phyloP scores from a whole-genome alignment of 2,797 vertebrate genomes.

The Lycodopsis pacificus region DNA sequence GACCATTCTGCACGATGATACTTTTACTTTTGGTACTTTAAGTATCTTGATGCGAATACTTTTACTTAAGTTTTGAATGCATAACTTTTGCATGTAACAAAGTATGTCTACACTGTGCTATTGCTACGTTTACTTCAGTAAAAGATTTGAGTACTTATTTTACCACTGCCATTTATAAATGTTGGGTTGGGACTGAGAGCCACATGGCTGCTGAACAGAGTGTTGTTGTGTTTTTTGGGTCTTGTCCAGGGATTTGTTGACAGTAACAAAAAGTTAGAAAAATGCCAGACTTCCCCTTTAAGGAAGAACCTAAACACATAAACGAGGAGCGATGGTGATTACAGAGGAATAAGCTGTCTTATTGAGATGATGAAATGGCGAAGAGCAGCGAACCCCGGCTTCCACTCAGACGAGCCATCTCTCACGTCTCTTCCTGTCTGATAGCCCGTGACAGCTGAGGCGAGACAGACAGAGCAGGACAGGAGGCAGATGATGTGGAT shows the following conservation, averaged over 20 bases:
- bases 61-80: not conserved
- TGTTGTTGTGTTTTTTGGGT: not conserved
- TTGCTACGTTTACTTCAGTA: not conserved
- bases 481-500: constrained; percentile 64
- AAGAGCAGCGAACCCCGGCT: constrained; percentile 33
- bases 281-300: not conserved
- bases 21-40: not conserved
- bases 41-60: not conserved
- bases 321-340: constrained; percentile 6
- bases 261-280: not conserved
- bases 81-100: not conserved
- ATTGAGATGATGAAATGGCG: constrained; percentile 37
- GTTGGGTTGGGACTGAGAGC: not conserved
- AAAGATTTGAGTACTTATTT: not conserved
- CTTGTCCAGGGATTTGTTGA: constrained; percentile 2
- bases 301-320: constrained; percentile 8
- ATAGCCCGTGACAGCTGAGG: constrained; percentile 66
- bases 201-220: not conserved
- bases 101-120: not conserved
- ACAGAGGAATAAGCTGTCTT: constrained; percentile 3
- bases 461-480: constrained; percentile 63
- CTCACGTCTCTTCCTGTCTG: constrained; percentile 58
- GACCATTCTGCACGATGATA: not conserved
- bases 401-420: constrained; percentile 32
- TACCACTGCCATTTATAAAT: not conserved